Base-by-base conservation (phyloP, 1,140 invertebrate species). In the Listronotus bonariensis region DNA sequence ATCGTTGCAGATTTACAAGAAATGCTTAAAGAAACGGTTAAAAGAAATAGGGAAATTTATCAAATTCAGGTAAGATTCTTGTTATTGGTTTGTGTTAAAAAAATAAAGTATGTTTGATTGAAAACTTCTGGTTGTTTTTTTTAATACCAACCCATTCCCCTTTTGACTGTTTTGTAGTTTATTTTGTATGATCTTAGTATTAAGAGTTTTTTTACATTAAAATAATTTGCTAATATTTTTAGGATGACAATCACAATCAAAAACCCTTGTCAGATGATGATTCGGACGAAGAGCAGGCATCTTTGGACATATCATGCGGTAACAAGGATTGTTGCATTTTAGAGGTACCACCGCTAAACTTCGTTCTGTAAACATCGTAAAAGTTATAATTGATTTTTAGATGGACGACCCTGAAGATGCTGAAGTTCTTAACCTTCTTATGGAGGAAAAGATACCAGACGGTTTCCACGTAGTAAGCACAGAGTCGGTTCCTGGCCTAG, bases 401-500 rank as follows among this genome's bases (percentile, higher is more conserved):
- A 87, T 96, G 11, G 93, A 96, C 74, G 93, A 96, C 77, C 85
- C 89, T 6, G 90, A 94, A 76, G 93, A 95, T 77, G 85, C 90
- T 70, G 91, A 93, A 76, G 87, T 92, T 48, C 86, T 92, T 59
- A 84, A 85, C 11, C 83, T 92, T 36, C 79, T 96, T 34, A 88
- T 93, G 70, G 92, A 95, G 70, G 85, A 86, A 0, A 83, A 83
- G 65, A 86, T 90, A 7, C 92, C 92, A 0, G 85, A 88, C 49
- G 92, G 90, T 64, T 91, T 94, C 74, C 85, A 92, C 57, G 84
- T 93, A 41, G 92, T 91, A n/a, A 95, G 92, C 76, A 93, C 90
- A 1, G 90, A 94, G 77, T 82, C 80, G 17, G 85, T 92, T 46
- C 91, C 92, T 8, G 92, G 92, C 0, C 79, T 91, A 54, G 83